Conservation (phyloP, 2,797 vertebrate genomes). For the Sebastes baramenuke region DNA sequence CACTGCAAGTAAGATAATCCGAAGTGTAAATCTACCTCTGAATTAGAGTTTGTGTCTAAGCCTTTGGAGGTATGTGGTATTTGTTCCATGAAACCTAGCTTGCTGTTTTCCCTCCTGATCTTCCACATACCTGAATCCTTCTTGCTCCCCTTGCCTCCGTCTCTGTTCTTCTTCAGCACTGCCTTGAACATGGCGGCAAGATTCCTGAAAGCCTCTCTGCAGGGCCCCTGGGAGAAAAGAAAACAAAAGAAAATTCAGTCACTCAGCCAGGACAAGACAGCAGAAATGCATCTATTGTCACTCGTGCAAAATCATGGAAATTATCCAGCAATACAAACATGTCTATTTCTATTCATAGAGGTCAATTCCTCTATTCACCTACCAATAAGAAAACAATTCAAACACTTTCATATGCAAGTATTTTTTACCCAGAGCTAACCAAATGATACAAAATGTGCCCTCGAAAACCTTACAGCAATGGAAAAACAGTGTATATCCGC, state of each 20-base stretch:
- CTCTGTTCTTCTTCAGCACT: constrained; percentile 97
- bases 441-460: constrained; percentile 20
- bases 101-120: constrained; percentile 16
- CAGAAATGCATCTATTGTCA: constrained; percentile 22
- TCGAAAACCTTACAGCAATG: constrained; percentile 19
- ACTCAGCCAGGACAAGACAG: constrained; percentile 2
- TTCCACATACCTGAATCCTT: constrained; percentile 91
- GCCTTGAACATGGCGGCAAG: constrained; percentile 94
- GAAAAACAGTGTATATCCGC: constrained; percentile 46
- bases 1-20: not conserved
- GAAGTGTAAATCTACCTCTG: not conserved
- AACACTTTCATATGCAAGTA: not conserved
- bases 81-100: constrained; percentile 11
- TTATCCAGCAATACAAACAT: not conserved
- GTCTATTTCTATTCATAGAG: not conserved
- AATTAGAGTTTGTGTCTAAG: not conserved
- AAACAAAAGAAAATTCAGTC: constrained; percentile 19
- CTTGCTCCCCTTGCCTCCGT: constrained; percentile 91
- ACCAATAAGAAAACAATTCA: constrained; percentile 1
- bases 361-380: not conserved
- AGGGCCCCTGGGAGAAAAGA: constrained; percentile 66
- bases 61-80: constrained; percentile 1
- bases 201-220: constrained; percentile 69
- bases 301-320: not conserved
- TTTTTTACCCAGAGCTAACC: not conserved